A percentile compares a stretch with the other conserved stretches of the same genome.
Evolutionary conservation across 2,888 invertebrate genomes (phyloP).

Genomic region (Boloria euphrosyne): DNA sequence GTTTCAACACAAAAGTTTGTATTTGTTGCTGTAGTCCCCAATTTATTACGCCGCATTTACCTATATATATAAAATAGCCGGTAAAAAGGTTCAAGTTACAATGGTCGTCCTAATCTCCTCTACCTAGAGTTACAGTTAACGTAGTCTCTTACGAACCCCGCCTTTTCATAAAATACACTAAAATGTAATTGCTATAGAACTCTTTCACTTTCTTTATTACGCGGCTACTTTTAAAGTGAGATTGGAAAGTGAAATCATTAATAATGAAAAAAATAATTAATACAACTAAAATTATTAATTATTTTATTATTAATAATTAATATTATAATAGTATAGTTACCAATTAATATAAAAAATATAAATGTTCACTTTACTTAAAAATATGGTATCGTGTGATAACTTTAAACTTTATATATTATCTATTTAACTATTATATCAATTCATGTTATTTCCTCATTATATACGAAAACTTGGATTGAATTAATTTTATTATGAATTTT

Average conservation of each 20-base stretch:
- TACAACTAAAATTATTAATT: background rate
- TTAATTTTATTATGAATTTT: no score
- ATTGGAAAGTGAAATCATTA: slow-evolving; percentile 8
- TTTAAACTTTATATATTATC: no score
- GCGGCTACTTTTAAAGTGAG: slow-evolving; percentile 9
- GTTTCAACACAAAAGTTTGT: slow-evolving; percentile 11
- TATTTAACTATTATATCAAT: no score
- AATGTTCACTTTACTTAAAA: no score
- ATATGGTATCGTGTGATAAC: no score
- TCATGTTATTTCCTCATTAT: no score
- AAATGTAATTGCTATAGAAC: slow-evolving; percentile 32
- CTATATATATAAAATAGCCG: slow-evolving; percentile 3
- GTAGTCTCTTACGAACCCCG: slow-evolving; percentile 49
- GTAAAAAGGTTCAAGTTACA: slow-evolving; percentile 23
- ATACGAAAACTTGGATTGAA: no score
- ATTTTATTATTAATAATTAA: background rate
- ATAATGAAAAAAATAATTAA: background rate
- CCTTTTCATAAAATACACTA: slow-evolving; percentile 45
- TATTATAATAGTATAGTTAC: background rate
- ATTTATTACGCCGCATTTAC: slow-evolving; percentile 18
- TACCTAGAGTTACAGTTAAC: slow-evolving; percentile 33
- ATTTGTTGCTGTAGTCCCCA: slow-evolving; percentile 20
- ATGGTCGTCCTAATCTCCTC: slow-evolving; percentile 27
- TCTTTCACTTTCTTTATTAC: slow-evolving; percentile 16
- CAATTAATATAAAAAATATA: no score